phyloP scores from a whole-genome alignment of 2,888 invertebrate species.

The Lagria hirta region DNA sequence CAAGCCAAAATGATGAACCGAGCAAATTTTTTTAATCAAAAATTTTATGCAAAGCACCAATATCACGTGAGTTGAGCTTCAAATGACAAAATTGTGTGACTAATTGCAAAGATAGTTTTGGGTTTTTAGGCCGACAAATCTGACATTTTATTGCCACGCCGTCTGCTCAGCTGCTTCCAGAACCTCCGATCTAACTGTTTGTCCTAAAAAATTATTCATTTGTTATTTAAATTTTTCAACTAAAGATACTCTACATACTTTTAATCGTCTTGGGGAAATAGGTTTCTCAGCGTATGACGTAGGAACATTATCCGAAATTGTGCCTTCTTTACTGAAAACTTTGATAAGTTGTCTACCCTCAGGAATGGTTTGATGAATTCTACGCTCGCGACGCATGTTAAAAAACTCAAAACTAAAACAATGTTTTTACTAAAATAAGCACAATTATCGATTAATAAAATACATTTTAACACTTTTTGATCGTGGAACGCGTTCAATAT shows the following conservation, averaged over 20 bases:
- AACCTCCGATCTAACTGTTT: constrained; percentile 76
- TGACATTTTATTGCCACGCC: constrained; percentile 55
- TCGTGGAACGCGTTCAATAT: constrained; percentile 51
- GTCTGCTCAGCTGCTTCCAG: constrained; percentile 77
- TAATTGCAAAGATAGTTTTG: constrained; percentile 14
- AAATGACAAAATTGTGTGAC: constrained; percentile 26
- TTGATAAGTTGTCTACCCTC: constrained; percentile 55
- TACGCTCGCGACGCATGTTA: constrained; percentile 54
- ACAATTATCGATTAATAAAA: not conserved
- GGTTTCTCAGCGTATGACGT: constrained; percentile 55
- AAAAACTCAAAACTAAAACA: constrained; percentile 56
- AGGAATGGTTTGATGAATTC: constrained; percentile 53
- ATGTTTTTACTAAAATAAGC: not conserved
- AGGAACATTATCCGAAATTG: constrained; percentile 49
- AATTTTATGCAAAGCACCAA: constrained; percentile 38
- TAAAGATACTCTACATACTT: constrained; percentile 55
- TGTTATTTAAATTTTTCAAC: constrained; percentile 3
- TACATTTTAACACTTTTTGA: constrained; percentile 50
- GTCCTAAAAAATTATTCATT: constrained; percentile 57
- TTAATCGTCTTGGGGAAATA: constrained; percentile 60
- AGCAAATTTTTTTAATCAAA: constrained; percentile 27
- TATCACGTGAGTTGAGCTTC: constrained; percentile 42
- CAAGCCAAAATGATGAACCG: constrained; percentile 36
- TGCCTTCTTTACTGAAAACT: constrained; percentile 47
- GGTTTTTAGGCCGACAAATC: constrained; percentile 40